Conservation (phyloP, 2,888 invertebrate genomes). For the Ormyrus nitidulus region DNA sequence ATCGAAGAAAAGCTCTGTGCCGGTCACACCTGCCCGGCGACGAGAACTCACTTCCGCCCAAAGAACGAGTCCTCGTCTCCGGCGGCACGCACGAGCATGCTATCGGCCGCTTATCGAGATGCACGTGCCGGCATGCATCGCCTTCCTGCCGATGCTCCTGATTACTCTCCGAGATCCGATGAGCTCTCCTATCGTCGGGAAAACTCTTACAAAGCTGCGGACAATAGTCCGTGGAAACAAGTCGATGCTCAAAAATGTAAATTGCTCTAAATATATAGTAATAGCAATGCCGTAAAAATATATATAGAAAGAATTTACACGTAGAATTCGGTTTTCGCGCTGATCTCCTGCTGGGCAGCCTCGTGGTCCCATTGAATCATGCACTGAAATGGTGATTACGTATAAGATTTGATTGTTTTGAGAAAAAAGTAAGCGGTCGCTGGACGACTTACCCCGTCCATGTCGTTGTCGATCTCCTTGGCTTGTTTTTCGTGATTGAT, state of each 20-base stretch:
- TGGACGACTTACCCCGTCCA: conserved; percentile 72
- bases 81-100: not conserved
- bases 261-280: conserved; percentile 2
- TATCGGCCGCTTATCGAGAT: conserved; percentile 35
- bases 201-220: too few relatives aligned
- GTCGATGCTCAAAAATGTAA: conserved; percentile 3
- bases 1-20: too few relatives aligned
- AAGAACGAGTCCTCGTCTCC: too few relatives aligned
- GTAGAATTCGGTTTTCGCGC: conserved; percentile 76
- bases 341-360: conserved; percentile 73
- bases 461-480: conserved; percentile 75
- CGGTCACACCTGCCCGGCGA: too few relatives aligned
- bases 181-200: too few relatives aligned
- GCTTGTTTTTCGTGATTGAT: conserved; percentile 79
- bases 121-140: conserved; percentile 20
- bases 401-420: not conserved
- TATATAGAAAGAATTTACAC: conserved; percentile 64
- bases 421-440: not conserved
- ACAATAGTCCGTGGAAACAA: too few relatives aligned
- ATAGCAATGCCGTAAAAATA: not conserved
- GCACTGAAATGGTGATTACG: conserved; percentile 68
- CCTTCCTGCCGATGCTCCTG: too few relatives aligned
- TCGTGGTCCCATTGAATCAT: conserved; percentile 76
- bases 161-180: too few relatives aligned
- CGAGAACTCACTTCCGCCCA: too few relatives aligned